These are phyloP conservation scores for Euura lappo DNA, from an alignment of 1,140 invertebrate species.

Conservation along the genomic window DNA sequence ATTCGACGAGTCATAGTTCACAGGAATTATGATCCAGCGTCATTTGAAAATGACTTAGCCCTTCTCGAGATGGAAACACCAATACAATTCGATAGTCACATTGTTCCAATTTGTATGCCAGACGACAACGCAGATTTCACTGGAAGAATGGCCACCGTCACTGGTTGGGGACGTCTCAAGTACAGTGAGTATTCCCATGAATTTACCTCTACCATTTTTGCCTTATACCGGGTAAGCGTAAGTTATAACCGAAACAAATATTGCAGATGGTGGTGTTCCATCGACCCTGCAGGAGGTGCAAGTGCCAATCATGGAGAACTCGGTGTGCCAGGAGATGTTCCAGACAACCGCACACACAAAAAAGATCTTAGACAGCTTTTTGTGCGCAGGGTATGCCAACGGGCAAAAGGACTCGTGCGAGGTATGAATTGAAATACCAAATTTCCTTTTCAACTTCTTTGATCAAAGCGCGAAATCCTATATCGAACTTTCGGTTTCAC, in stretches of 20 bases:
- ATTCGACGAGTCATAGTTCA: conserved; percentile 89
- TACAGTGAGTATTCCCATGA: conserved; percentile 59
- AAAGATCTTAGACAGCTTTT: conserved; percentile 84
- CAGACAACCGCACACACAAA: conserved; percentile 87
- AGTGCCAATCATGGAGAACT: conserved; percentile 90
- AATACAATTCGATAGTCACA: conserved; percentile 84
- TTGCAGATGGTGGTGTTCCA: conserved; percentile 82
- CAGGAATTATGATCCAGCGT: conserved; percentile 84
- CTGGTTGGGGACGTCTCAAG: conserved; percentile 75
- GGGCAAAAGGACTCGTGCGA: conserved; percentile 94
- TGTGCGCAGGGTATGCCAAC: conserved; percentile 93
- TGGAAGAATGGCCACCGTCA: conserved; percentile 82
- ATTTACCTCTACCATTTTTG: not conserved
- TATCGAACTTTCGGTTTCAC: not conserved
- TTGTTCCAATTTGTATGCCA: conserved; percentile 93
- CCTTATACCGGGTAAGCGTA: not conserved
- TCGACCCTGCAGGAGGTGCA: conserved; percentile 90
- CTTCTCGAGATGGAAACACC: conserved; percentile 83
- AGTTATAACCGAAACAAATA: not conserved
- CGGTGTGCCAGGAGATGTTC: conserved; percentile 94
- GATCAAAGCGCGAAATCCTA: not conserved
- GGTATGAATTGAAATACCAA: conserved; percentile 63
- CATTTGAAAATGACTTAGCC: conserved; percentile 91
- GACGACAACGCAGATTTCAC: conserved; percentile 81
- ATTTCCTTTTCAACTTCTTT: not conserved